Base-by-base conservation (phyloP, 2,888 invertebrate species). In the Blastobasis adustella region DNA sequence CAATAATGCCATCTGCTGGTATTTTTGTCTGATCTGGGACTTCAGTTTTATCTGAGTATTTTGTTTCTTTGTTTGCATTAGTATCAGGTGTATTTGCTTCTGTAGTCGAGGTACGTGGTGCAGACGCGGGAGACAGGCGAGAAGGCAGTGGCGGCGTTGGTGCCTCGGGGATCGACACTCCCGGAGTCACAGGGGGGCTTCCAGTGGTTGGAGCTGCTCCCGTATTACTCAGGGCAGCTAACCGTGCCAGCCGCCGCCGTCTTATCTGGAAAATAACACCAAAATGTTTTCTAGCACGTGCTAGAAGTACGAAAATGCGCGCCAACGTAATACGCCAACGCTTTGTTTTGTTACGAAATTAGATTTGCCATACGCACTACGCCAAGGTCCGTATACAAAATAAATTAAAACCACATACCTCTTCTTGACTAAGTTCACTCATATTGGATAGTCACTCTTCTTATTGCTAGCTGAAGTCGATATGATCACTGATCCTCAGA, bases 341-440 rank as follows among this genome's bases (percentile, higher is more conserved):
- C 87, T 86, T 88, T 88, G 87, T 87, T 88, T 85, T 87, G 87
- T 88, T 88, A 87, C 87, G 84, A 87, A 87, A 87, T 87, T 86
- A 84, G 84, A 87, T 74, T 80, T 74, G 70, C 81, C 79, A 82
- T 82, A 82, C 81, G 84, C 78, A 80, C 75, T 76, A 82, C 71
- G 69, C 73, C 76, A 77, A 76, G 75, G 72, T 73, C 73, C 79
- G 78, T 80, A 74, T 74, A 79, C 76, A 77, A 78, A 79, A 76
- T 73, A 76, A 73, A 72, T 47, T 51, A 68, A 71, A 67, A 62
- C 58, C 58, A 89, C 92, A 92, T 89, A 95, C 96, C 93, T 96
- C 96, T 87, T 96, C 96, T 81, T 94, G 95, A 76, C 93, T 94
- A 67, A 96, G 89, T 91, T 96, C 96, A 88, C 94, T 94, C 95